Evolutionary conservation across 2,888 invertebrate genomes (phyloP).

Genomic region (Agrochola litura): DNA sequence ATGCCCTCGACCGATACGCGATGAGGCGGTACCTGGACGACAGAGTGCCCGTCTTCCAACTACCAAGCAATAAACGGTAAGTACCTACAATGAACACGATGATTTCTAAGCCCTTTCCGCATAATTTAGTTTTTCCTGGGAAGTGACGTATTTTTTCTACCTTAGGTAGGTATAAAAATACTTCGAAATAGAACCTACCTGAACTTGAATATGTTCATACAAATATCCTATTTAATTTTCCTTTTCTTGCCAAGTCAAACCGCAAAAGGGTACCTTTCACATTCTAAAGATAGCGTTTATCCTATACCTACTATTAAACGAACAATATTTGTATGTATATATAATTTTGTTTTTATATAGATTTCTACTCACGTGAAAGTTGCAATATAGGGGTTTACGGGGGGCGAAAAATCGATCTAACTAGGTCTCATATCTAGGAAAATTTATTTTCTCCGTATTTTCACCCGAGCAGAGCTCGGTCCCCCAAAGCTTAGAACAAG

Average conservation of each 20-base stretch:
- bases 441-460: too few relatives aligned
- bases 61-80: conserved; percentile 88
- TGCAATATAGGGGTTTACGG: too few relatives aligned
- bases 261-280: background rate
- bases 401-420: too few relatives aligned
- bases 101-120: background rate
- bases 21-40: conserved; percentile 97
- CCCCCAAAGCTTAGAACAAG: too few relatives aligned
- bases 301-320: too few relatives aligned
- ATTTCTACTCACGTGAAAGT: too few relatives aligned
- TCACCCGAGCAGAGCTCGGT: too few relatives aligned
- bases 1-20: conserved; percentile 97
- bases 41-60: conserved; percentile 84
- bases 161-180: background rate
- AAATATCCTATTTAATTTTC: background rate
- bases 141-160: too few relatives aligned
- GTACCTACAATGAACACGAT: background rate
- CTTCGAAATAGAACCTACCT: background rate
- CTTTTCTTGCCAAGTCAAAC: background rate
- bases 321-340: too few relatives aligned
- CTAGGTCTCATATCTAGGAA: too few relatives aligned
- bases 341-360: too few relatives aligned
- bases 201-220: background rate
- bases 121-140: background rate
- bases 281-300: background rate